These are phyloP conservation scores for Anoplolepis gracilipes DNA, from an alignment of 1,140 invertebrate species.

Conservation along the genomic window DNA sequence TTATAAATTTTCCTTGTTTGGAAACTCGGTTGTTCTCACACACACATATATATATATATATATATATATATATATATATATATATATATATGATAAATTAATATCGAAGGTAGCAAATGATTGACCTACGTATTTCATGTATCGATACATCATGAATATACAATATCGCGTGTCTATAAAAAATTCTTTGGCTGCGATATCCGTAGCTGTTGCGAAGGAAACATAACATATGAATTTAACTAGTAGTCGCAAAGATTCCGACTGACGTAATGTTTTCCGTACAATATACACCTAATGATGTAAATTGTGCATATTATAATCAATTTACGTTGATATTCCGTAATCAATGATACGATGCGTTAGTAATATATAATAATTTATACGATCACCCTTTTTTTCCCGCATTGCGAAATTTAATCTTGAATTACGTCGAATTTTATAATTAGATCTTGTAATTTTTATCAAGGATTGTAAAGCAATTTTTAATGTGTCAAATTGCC, in stretches of 20 bases:
- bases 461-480: background rate
- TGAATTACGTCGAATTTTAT: background rate
- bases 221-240: conserved; percentile 29
- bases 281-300: conserved; percentile 26
- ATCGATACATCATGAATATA: conserved; percentile 26
- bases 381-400: background rate
- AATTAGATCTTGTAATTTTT: background rate
- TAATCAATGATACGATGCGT: conserved; percentile 16
- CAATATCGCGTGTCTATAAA: conserved; percentile 38
- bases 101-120: background rate
- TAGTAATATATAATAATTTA: conserved; percentile 31
- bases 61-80: background rate
- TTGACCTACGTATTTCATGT: conserved; percentile 17
- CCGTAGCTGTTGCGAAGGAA: conserved; percentile 4
- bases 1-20: background rate
- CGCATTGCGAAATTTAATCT: background rate
- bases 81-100: conserved; percentile 9
- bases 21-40: background rate
- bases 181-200: background rate
- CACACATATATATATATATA: no score
- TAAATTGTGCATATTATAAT: conserved; percentile 40
- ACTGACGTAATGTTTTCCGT: conserved; percentile 47
- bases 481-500: background rate
- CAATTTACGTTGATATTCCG: conserved; percentile 24
- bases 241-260: conserved; percentile 15